Conservation (phyloP, 2,113 vertebrate genomes). For the Coracopsis vasa region DNA sequence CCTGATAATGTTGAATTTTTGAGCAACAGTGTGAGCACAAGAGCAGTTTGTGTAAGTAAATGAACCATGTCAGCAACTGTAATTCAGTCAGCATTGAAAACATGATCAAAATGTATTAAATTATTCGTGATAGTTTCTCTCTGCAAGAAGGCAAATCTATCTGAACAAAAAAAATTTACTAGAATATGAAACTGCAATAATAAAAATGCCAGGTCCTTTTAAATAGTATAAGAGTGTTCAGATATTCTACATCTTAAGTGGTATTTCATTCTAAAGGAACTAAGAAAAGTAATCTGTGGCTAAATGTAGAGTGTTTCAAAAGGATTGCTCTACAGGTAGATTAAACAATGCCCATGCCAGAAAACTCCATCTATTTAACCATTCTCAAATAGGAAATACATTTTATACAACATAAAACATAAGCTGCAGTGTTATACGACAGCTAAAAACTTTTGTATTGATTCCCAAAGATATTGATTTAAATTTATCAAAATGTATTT, state of each 20-base stretch:
- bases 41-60: constrained; percentile 60
- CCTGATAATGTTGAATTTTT: constrained; percentile 49
- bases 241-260: constrained; percentile 13
- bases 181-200: constrained; percentile 26
- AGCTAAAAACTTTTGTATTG: constrained; percentile 2
- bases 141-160: constrained; percentile 16
- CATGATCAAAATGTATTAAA: constrained; percentile 53
- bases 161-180: constrained; percentile 34
- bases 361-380: neutral
- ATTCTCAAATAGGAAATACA: constrained; percentile 4
- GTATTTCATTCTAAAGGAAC: neutral
- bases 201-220: constrained; percentile 51
- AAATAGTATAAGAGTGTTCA: constrained; percentile 22
- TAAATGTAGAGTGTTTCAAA: constrained; percentile 4
- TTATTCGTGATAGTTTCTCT: constrained; percentile 40
- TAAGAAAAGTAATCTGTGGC: neutral
- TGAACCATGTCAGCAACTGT: constrained; percentile 50
- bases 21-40: constrained; percentile 8
- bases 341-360: neutral
- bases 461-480: constrained; percentile 48
- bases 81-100: constrained; percentile 52
- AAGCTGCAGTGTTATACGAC: neutral
- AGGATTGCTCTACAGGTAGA: neutral
- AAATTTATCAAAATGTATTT: constrained; percentile 65
- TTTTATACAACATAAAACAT: constrained; percentile 11